phyloP scores from a whole-genome alignment of 2,888 invertebrate genomes.

The Lithophane ornitopus region DNA sequence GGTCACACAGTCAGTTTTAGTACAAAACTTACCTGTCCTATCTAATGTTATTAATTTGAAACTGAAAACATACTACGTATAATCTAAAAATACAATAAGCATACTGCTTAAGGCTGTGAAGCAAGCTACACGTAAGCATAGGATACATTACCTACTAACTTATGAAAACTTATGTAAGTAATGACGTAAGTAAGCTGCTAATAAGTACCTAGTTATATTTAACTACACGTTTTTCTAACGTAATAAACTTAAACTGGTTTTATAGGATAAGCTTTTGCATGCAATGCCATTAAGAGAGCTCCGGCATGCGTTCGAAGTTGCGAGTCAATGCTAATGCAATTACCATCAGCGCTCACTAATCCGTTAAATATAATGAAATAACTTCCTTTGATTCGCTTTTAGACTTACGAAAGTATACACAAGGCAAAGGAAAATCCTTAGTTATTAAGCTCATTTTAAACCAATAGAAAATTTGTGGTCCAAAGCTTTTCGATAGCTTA shows the following conservation, averaged over 20 bases:
- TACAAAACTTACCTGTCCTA: neutral
- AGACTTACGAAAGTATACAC: constrained; percentile 8
- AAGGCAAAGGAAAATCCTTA: neutral
- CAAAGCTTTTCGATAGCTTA: too few species aligned
- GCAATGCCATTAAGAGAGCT: constrained; percentile 26
- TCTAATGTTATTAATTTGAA: neutral
- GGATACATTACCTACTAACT: neutral
- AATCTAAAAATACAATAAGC: neutral
- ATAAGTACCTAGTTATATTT: neutral
- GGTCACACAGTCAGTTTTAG: neutral
- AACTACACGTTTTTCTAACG: neutral
- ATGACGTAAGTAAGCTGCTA: neutral
- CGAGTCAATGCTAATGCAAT: constrained; percentile 38
- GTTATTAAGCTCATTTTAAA: constrained; percentile 14
- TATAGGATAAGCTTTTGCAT: constrained; percentile 12
- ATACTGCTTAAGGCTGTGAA: neutral
- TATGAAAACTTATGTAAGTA: neutral
- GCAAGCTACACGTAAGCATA: neutral
- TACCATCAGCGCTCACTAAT: constrained; percentile 22
- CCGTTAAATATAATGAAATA: constrained; percentile 46
- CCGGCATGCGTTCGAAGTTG: constrained; percentile 6
- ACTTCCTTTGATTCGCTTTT: constrained; percentile 20
- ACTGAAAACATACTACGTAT: neutral
- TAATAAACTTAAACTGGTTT: neutral
- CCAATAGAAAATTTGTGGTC: neutral